Conservation (phyloP, 2,113 vertebrate genomes). For the Onychorhynchus coronatus region DNA sequence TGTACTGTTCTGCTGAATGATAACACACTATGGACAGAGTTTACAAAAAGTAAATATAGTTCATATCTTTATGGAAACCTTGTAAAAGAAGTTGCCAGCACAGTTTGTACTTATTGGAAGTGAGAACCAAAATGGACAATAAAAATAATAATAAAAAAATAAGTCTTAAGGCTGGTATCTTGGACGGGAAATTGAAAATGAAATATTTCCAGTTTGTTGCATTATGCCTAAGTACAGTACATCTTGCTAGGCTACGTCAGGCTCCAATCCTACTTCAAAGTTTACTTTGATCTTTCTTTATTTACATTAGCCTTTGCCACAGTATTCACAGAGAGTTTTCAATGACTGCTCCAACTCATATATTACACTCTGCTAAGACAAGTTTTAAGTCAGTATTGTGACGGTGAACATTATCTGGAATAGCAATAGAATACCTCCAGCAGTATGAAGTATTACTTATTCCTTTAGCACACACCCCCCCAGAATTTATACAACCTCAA, state of each 20-base stretch:
- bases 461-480: not conserved
- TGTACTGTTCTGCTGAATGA: not conserved
- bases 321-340: conserved; percentile 30
- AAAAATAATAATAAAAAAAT: not conserved
- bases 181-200: conserved; percentile 39
- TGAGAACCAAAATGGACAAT: not conserved
- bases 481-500: not conserved
- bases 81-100: not conserved
- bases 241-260: conserved; percentile 10
- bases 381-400: not conserved
- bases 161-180: not conserved
- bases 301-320: conserved; percentile 55
- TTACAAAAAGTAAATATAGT: not conserved
- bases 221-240: conserved; percentile 6
- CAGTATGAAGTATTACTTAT: not conserved
- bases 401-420: not conserved
- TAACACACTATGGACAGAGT: not conserved
- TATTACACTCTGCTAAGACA: not conserved
- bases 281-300: conserved; percentile 63
- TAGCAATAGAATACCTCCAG: not conserved
- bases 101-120: not conserved
- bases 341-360: conserved; percentile 15
- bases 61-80: not conserved
- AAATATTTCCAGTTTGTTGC: conserved; percentile 53
- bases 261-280: conserved; percentile 49